These are phyloP conservation scores for Carcinoscorpius rotundicauda DNA, from an alignment of 1,140 invertebrate genomes.

Conservation along the genomic window DNA sequence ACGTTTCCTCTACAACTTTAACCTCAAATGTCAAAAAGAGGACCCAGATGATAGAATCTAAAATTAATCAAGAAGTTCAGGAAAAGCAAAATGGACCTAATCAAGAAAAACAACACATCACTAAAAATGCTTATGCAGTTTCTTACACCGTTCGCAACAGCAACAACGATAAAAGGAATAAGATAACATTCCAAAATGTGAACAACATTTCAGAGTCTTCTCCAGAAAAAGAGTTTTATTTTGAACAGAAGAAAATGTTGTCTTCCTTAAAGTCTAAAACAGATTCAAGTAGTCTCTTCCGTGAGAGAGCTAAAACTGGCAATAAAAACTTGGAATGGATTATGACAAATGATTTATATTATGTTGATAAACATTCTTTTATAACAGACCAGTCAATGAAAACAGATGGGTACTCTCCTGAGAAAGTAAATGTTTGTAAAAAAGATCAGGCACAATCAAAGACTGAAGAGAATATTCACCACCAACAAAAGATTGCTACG, in stretches of 20 bases:
- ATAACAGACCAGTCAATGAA: conserved; percentile 49
- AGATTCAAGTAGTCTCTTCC: conserved; percentile 62
- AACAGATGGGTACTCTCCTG: conserved; percentile 58
- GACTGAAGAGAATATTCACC: conserved; percentile 63
- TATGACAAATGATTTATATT: conserved; percentile 63
- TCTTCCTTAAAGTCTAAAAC: conserved; percentile 44
- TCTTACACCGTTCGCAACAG: conserved; percentile 9
- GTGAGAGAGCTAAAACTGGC: conserved; percentile 56
- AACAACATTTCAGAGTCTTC: conserved; percentile 4
- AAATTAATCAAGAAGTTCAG: neutral
- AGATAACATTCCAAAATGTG: neutral
- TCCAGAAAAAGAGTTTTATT: conserved; percentile 50
- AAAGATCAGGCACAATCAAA: conserved; percentile 47
- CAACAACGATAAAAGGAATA: conserved; percentile 5
- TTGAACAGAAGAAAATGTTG: conserved; percentile 60
- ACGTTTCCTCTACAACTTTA: neutral
- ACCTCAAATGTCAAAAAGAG: neutral
- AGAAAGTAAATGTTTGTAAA: conserved; percentile 49
- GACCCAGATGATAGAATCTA: neutral
- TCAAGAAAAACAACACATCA: conserved; percentile 5
- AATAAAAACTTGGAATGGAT: conserved; percentile 61
- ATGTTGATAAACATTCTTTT: conserved; percentile 51
- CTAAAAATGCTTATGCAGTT: conserved; percentile 11
- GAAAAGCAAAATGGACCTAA: neutral
- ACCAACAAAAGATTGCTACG: conserved; percentile 66